These are phyloP conservation scores for Uria aalge DNA, from an alignment of 2,113 vertebrate species.

Conservation along the genomic window DNA sequence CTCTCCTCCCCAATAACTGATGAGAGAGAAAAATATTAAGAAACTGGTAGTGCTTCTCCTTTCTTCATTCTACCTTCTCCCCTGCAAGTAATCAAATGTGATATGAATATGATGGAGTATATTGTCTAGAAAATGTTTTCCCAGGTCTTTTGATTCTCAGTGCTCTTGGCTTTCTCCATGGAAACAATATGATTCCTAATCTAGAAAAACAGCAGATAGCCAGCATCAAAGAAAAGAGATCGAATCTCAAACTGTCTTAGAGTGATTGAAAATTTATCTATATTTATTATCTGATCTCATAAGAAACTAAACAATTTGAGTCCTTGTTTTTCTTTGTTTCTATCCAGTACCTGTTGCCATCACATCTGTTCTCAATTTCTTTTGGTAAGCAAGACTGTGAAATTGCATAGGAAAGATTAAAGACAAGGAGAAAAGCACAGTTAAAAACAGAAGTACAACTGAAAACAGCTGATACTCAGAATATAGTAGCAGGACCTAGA, in stretches of 20 bases:
- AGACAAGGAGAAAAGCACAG: not conserved
- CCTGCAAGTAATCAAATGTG: not conserved
- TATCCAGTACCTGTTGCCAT: not conserved
- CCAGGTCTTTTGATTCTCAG: not conserved
- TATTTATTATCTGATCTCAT: not conserved
- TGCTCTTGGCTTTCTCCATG: not conserved
- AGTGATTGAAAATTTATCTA: conserved; percentile 5
- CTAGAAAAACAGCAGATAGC: not conserved
- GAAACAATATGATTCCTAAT: not conserved
- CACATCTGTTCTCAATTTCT: not conserved
- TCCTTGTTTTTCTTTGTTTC: not conserved
- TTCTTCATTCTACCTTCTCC: not conserved
- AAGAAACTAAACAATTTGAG: not conserved
- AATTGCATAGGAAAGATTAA: conserved; percentile 3
- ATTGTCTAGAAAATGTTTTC: not conserved
- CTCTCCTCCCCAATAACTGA: not conserved
- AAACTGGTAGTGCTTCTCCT: not conserved
- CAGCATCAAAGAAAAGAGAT: not conserved
- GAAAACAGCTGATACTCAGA: not conserved
- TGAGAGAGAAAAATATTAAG: not conserved
- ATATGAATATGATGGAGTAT: not conserved
- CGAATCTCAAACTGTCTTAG: not conserved
- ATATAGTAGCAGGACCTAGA: not conserved
- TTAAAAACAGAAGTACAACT: not conserved
- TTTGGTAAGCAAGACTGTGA: not conserved